These are phyloP conservation scores for Therioaphis trifolii DNA, from an alignment of 2,888 invertebrate genomes.

Conservation along the genomic window DNA sequence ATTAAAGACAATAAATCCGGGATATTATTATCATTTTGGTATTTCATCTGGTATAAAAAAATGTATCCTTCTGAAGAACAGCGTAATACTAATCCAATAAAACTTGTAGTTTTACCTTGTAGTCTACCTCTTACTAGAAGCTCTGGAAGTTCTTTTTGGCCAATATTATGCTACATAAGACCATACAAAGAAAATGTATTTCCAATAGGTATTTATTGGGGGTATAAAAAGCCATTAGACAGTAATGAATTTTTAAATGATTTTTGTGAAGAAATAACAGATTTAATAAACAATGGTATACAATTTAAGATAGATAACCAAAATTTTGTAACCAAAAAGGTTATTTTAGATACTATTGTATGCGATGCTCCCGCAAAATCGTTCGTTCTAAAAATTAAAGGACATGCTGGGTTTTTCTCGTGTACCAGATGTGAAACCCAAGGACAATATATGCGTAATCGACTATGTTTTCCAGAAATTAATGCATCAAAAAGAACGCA, in stretches of 20 bases:
- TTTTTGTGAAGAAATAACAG: constrained; percentile 9
- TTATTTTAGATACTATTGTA: constrained; percentile 2
- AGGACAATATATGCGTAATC: constrained; percentile 20
- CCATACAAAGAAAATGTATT: constrained; percentile 24
- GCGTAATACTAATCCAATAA: neutral
- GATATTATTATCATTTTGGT: constrained; percentile 23
- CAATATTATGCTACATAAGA: constrained; percentile 24
- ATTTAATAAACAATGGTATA: constrained; percentile 12
- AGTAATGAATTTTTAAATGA: constrained; percentile 16
- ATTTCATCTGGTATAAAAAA: constrained; percentile 19
- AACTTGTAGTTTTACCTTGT: constrained; percentile 2
- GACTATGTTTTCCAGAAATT: constrained; percentile 12
- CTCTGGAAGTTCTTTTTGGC: constrained; percentile 10
- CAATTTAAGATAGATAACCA: constrained; percentile 4
- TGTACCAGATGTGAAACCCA: constrained; percentile 5
- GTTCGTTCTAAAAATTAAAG: constrained; percentile 19
- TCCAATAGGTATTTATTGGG: constrained; percentile 22
- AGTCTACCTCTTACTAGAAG: neutral
- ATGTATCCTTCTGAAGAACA: neutral
- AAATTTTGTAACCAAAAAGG: constrained; percentile 10
- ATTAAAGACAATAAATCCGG: constrained; percentile 2
- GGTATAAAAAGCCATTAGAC: constrained; percentile 6
- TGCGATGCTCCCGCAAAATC: constrained; percentile 13
- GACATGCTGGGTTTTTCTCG: constrained; percentile 9
- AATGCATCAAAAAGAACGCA: constrained; percentile 22